phyloP scores from a whole-genome alignment of 2,113 vertebrate genomes.

The Gila orcuttii region DNA sequence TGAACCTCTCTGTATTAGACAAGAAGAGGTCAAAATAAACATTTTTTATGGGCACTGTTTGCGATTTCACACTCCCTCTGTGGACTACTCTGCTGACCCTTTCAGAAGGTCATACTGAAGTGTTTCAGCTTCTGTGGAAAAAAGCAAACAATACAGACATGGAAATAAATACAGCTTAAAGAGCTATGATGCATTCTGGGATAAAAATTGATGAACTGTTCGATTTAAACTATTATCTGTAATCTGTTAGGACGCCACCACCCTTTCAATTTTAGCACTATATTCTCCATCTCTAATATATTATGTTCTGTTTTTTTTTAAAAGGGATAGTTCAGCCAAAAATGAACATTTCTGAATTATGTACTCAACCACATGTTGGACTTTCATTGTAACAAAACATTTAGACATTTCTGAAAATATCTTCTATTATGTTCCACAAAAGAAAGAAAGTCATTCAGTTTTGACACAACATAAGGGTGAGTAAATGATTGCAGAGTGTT shows the following conservation, averaged over 20 bases:
- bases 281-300: too few species aligned
- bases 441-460: not conserved
- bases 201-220: too few species aligned
- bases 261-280: not conserved
- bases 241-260: not conserved
- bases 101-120: slow-evolving; percentile 2
- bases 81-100: not conserved
- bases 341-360: not conserved
- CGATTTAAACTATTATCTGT: not conserved
- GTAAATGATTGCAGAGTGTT: not conserved
- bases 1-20: not conserved
- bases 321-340: not conserved
- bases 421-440: not conserved
- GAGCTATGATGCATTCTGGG: not conserved
- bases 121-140: not conserved
- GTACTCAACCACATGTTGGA: not conserved
- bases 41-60: not conserved
- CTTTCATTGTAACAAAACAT: too few species aligned
- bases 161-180: not conserved
- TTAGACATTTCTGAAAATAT: not conserved
- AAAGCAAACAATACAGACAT: not conserved
- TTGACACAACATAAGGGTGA: not conserved
- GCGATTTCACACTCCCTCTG: not conserved
- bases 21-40: slow-evolving; percentile 18
- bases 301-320: too few species aligned